These are phyloP conservation scores for Muscina levida DNA, from an alignment of 2,888 invertebrate species.

Conservation along the genomic window DNA sequence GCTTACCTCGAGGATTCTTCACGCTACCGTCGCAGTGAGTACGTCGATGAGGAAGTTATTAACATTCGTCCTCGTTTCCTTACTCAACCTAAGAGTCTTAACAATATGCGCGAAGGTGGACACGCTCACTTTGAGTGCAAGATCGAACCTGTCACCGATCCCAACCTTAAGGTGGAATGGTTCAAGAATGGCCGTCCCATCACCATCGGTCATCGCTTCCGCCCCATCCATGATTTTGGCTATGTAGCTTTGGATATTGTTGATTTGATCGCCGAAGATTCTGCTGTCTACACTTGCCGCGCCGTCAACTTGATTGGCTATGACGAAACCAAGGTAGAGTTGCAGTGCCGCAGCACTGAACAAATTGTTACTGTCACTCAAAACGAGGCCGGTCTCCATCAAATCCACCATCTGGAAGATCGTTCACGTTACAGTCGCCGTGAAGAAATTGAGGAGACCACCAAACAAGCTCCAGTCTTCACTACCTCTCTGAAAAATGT, in stretches of 20 bases:
- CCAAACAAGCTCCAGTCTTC: slow-evolving; percentile 95
- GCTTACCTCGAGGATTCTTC: slow-evolving; percentile 94
- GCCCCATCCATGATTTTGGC: slow-evolving; percentile 98
- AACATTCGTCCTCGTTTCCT: slow-evolving; percentile 91
- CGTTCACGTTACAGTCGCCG: slow-evolving; percentile 87
- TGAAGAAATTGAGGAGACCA: slow-evolving; percentile 89
- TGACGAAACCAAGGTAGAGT: slow-evolving; percentile 89
- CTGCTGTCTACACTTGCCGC: slow-evolving; percentile 95
- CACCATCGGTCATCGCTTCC: slow-evolving; percentile 95
- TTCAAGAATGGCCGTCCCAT: slow-evolving; percentile 96
- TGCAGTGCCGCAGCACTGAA: slow-evolving; percentile 87
- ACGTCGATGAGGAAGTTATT: slow-evolving; percentile 91
- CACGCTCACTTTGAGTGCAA: slow-evolving; percentile 99
- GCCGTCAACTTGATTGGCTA: slow-evolving; percentile 94
- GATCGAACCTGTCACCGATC: slow-evolving; percentile 97
- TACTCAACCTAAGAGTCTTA: slow-evolving; percentile 92
- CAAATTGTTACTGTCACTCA: slow-evolving; percentile 92
- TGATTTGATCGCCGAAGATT: slow-evolving; percentile 97
- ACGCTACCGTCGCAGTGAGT: slow-evolving; percentile 90
- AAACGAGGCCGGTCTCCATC: slow-evolving; percentile 92
- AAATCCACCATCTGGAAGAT: slow-evolving; percentile 94
- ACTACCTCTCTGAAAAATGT: slow-evolving; percentile 95
- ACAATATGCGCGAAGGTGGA: slow-evolving; percentile 91
- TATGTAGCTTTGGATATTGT: slow-evolving; percentile 98
- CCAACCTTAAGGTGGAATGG: slow-evolving; percentile 98